Base-by-base conservation (phyloP, 2,113 vertebrate species). In the Ranitomeya variabilis region DNA sequence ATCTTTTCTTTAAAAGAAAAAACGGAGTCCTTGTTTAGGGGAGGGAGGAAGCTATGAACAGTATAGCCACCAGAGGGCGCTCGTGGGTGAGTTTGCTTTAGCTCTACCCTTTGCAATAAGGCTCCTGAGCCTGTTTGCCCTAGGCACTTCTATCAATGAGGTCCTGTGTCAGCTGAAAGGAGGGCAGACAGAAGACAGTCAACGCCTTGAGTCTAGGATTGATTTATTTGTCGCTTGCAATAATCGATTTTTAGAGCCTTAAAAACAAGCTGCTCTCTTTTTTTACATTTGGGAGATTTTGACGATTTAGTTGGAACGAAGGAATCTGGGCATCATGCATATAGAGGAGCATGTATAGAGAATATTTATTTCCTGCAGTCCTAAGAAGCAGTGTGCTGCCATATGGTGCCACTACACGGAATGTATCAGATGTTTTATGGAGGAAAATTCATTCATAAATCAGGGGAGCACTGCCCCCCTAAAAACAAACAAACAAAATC, bases 21-120 rank as follows among this genome's bases (percentile, higher is more conserved):
- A 31, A 1, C 26, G 18, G 19, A 60, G 55, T 31, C 51, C 83
- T 59, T 73, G 76, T 86, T 86, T 37, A 60, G 57, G 60, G 57
- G 18, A 4, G 10, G 12, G 54, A 6, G 23, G 14, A 59, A 79
- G 6, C 60, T 13, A n/a, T 0, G 1, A 12, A 54, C 59, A 11
- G 2, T 57, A 14, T 13, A 37, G 55, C 80, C 87, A 67, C 69
- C 59, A 88, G 87, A 31, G 87, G 87, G 71, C 71, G 55, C 21
- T 60, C 80, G 37, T 37, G 23, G 85, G 71, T 59, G 23, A 12
- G 37, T 62, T 71, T 0, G 62, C n/a, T 19, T 15, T 59, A 6
- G 15, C 6, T 62, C 10, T 51, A 9, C 26, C 64, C 60, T 19
- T 4, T 83, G 23, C 16, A 37, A 21, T 74, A n/a, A 57, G 71